Percentiles rank a stretch among this genome's conserved stretches.
Conservation (phyloP, 2,888 invertebrate species). For the Drosophila parthenogenetica region DNA sequence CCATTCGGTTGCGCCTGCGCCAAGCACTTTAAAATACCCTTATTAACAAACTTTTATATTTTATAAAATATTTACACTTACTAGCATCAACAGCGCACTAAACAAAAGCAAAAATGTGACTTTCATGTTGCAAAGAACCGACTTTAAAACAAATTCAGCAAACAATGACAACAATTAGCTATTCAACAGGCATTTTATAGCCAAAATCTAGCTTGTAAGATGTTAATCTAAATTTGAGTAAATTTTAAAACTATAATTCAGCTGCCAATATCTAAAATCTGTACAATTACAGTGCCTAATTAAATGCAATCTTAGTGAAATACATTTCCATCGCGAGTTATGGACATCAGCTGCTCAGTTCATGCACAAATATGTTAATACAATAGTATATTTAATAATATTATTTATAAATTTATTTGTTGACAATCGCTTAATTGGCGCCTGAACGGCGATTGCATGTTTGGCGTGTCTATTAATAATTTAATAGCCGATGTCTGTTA, state of each 20-base stretch:
- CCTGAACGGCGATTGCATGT: slow-evolving; percentile 49
- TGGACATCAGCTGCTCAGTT: slow-evolving; percentile 23
- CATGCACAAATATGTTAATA: slow-evolving; percentile 33
- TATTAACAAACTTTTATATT: background rate
- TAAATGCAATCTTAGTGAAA: slow-evolving; percentile 18
- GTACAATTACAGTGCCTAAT: slow-evolving; percentile 19
- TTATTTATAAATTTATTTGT: slow-evolving; percentile 59
- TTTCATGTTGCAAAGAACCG: slow-evolving; percentile 32
- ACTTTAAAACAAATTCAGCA: background rate
- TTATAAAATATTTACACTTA: slow-evolving; percentile 4
- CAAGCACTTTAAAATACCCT: slow-evolving; percentile 19
- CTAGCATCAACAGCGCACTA: slow-evolving; percentile 29
- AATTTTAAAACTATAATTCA: slow-evolving; percentile 1
- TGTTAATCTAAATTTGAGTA: slow-evolving; percentile 3
- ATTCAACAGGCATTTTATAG: slow-evolving; percentile 32
- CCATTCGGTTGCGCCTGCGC: slow-evolving; percentile 3
- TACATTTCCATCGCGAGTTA: slow-evolving; percentile 22
- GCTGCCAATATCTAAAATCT: slow-evolving; percentile 9
- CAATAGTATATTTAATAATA: slow-evolving; percentile 25
- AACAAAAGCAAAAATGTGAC: slow-evolving; percentile 9
- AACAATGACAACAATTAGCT: slow-evolving; percentile 3
- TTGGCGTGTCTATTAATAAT: slow-evolving; percentile 44
- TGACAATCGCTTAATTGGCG: slow-evolving; percentile 68
- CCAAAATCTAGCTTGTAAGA: slow-evolving; percentile 5
- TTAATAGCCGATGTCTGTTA: slow-evolving; percentile 37